These are phyloP conservation scores for Monodelphis domestica DNA, from an alignment of 2,797 vertebrate species.

Conservation along the genomic window DNA sequence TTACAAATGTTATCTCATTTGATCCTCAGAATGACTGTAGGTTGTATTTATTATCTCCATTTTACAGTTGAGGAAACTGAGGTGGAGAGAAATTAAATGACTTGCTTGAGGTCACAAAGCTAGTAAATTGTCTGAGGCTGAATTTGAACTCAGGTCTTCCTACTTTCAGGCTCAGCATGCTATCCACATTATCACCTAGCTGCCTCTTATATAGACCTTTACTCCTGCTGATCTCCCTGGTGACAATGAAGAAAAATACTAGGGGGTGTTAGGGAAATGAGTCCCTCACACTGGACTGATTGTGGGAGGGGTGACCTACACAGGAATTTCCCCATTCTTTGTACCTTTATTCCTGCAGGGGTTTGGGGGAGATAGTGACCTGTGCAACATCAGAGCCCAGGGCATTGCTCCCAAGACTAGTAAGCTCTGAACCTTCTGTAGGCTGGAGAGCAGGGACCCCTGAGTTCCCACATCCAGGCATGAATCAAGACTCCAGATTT, in stretches of 20 bases:
- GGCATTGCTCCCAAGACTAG: background rate
- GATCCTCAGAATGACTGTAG: background rate
- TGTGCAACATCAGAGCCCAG: background rate
- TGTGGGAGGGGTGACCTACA: background rate
- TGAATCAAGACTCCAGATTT: background rate
- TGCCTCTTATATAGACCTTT: background rate
- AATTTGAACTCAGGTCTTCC: background rate
- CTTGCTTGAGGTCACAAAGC: background rate
- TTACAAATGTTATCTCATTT: background rate
- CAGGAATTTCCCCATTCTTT: background rate
- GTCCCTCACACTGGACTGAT: background rate
- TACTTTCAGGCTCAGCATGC: background rate
- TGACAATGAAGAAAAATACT: background rate
- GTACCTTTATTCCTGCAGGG: background rate
- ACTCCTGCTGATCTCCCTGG: background rate
- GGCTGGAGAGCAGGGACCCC: background rate
- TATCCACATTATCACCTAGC: background rate
- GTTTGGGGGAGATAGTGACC: background rate
- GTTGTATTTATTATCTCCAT: background rate
- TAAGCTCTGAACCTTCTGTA: background rate
- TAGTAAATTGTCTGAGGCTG: background rate
- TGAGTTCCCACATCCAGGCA: background rate
- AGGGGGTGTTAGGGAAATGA: background rate
- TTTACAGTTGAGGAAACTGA: background rate
- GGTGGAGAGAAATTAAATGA: background rate